A percentile compares a stretch with the other conserved stretches of the same genome.
Evolutionary conservation across 2,888 invertebrate genomes (phyloP).

Genomic region (Drosophila nigritarsus): DNA sequence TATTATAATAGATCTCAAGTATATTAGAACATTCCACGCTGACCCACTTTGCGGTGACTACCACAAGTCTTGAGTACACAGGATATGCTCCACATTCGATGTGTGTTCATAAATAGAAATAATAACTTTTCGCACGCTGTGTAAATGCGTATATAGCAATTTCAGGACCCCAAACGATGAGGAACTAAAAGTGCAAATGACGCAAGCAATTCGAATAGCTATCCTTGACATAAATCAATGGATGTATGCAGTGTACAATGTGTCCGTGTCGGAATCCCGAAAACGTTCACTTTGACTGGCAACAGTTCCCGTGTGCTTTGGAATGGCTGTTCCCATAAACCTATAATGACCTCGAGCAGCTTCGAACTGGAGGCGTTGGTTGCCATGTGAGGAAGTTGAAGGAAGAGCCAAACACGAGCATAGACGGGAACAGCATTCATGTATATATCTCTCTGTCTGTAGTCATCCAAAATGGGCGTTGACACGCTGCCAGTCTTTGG

Average conservation of each 20-base stretch:
- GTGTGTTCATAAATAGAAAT: conserved; percentile 37
- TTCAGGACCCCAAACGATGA: conserved; percentile 31
- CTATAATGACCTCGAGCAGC: conserved; percentile 52
- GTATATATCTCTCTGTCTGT: conserved; percentile 4
- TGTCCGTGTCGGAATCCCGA: conserved; percentile 56
- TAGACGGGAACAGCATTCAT: not conserved
- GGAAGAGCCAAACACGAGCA: conserved; percentile 2
- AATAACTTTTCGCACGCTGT: conserved; percentile 43
- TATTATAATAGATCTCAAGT: not conserved
- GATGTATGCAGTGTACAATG: conserved; percentile 14
- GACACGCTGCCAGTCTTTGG: conserved; percentile 57
- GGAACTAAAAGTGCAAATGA: conserved; percentile 69
- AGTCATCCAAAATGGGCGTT: conserved; percentile 62
- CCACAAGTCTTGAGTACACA: conserved; percentile 13
- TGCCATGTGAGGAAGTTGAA: conserved; percentile 26
- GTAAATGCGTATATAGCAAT: conserved; percentile 38
- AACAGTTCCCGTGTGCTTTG: conserved; percentile 51
- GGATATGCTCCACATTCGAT: conserved; percentile 7
- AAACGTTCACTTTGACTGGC: conserved; percentile 37
- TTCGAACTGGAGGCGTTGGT: not conserved
- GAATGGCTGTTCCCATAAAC: conserved; percentile 46
- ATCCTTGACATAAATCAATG: conserved; percentile 61
- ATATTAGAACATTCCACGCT: conserved; percentile 1
- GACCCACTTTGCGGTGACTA: conserved; percentile 27
- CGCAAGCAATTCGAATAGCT: conserved; percentile 59